Evolutionary conservation across 2,888 invertebrate genomes (phyloP).

Genomic region (Torymus auratus): DNA sequence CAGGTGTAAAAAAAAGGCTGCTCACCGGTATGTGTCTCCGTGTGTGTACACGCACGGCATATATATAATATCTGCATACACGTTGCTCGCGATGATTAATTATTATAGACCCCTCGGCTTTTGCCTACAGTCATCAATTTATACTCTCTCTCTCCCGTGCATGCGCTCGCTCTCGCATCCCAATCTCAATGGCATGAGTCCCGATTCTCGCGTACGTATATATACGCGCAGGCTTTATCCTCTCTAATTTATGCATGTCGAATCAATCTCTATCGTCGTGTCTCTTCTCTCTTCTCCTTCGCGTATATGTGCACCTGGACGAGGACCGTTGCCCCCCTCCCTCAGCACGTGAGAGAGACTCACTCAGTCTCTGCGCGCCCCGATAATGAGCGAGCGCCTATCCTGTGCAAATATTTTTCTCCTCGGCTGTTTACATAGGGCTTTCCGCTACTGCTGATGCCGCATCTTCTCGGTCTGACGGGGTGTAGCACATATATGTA

Average conservation of each 20-base stretch:
- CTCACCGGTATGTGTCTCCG: too few relatives aligned
- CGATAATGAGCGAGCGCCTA: constrained; percentile 74
- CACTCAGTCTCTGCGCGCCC: constrained; percentile 62
- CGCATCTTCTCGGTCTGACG: neutral
- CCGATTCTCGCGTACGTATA: constrained; percentile 64
- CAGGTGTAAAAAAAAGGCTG: neutral
- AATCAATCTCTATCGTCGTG: constrained; percentile 74
- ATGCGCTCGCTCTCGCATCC: constrained; percentile 60
- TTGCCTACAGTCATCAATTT: constrained; percentile 76
- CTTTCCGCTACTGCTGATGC: neutral
- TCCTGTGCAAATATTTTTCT: constrained; percentile 77
- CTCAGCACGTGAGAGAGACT: constrained; percentile 42
- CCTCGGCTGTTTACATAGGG: constrained; percentile 73
- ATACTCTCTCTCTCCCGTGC: constrained; percentile 66
- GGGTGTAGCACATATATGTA: neutral
- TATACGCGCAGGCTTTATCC: constrained; percentile 68
- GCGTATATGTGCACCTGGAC: constrained; percentile 72
- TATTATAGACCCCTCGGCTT: constrained; percentile 76
- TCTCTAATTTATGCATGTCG: constrained; percentile 76
- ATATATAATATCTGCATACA: constrained; percentile 22
- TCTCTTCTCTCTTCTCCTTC: constrained; percentile 58
- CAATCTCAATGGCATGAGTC: constrained; percentile 48
- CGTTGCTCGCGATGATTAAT: constrained; percentile 71
- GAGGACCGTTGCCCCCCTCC: constrained; percentile 67
- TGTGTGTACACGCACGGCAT: too few relatives aligned